Evolutionary conservation across 1,140 invertebrate genomes (phyloP).

Genomic region (Bombyx mandarina): DNA sequence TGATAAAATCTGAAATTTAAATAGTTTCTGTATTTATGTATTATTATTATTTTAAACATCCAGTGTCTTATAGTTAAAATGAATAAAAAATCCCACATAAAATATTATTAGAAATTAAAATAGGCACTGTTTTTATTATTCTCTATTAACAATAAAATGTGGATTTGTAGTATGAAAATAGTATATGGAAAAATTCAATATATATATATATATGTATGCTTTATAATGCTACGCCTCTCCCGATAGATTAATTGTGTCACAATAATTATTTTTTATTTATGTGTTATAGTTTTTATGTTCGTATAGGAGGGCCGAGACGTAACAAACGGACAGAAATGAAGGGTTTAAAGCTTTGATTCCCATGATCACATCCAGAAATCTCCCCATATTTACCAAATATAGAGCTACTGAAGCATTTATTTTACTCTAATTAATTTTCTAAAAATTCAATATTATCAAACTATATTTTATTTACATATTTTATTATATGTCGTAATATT

Average conservation of each 20-base stretch:
- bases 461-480: conserved; percentile 68
- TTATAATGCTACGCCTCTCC: conserved; percentile 34
- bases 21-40: background rate
- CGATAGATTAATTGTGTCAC: no score
- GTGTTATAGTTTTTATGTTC: no score
- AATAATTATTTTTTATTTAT: no score
- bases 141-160: conserved; percentile 39
- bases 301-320: conserved; percentile 30
- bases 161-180: conserved; percentile 63
- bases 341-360: conserved; percentile 69
- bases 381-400: conserved; percentile 41
- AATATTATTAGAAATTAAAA: no score
- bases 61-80: no score
- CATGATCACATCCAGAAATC: conserved; percentile 57
- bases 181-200: conserved; percentile 3
- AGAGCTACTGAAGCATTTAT: conserved; percentile 58
- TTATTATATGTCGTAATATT: conserved; percentile 67
- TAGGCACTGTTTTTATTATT: conserved; percentile 17
- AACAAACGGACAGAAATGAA: conserved; percentile 45
- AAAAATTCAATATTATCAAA: conserved; percentile 68
- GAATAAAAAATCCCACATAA: no score
- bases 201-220: conserved; percentile 2
- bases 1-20: background rate
- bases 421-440: conserved; percentile 60
- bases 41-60: no score